Evolutionary conservation across 2,113 vertebrate species (phyloP).

Genomic region (Electrona antarctica): DNA sequence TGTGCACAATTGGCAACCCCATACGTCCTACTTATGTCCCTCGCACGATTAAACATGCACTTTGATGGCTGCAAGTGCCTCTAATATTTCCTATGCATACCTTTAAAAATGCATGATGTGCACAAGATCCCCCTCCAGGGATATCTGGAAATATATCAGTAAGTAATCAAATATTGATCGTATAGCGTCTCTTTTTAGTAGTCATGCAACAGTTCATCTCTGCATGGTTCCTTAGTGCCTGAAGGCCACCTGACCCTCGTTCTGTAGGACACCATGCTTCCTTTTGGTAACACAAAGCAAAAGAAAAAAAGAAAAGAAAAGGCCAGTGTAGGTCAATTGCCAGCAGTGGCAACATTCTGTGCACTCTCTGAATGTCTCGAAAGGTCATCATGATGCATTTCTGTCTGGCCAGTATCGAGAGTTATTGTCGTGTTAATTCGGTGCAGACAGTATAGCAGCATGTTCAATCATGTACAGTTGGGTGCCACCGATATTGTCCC

Average conservation of each 20-base stretch:
- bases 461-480: too few species aligned
- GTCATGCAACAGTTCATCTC: conserved; percentile 41
- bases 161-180: conserved; percentile 73
- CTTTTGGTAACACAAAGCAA: conserved; percentile 32
- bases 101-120: conserved; percentile 68
- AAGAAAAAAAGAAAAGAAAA: conserved; percentile 35
- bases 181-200: conserved; percentile 24
- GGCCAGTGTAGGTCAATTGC: conserved; percentile 54
- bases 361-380: conserved; percentile 51
- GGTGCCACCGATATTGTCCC: too few species aligned
- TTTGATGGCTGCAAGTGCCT: conserved; percentile 57
- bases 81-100: conserved; percentile 26
- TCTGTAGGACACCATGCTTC: conserved; percentile 34
- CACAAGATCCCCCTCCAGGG: conserved; percentile 35
- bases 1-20: conserved; percentile 31
- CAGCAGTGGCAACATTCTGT: conserved; percentile 49
- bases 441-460: too few species aligned
- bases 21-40: conserved; percentile 59
- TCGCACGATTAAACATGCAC: conserved; percentile 67
- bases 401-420: conserved; percentile 11
- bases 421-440: too few species aligned
- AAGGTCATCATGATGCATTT: conserved; percentile 62
- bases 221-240: background rate
- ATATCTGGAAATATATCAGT: conserved; percentile 42
- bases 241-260: background rate